Base-by-base conservation (phyloP, 2,113 vertebrate species). In the Rana temporaria region DNA sequence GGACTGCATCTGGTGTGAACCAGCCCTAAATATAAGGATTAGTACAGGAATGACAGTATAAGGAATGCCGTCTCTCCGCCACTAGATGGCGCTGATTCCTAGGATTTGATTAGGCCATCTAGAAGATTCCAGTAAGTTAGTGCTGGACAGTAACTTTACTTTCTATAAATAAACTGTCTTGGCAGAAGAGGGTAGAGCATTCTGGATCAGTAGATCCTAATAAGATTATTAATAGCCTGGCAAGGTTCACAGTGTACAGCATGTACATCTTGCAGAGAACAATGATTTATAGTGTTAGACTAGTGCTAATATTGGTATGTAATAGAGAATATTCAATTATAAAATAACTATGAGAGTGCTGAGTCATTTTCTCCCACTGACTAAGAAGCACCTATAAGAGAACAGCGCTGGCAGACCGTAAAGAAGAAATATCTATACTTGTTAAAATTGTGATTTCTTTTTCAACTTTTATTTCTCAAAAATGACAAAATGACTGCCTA, bases 141-240 rank as follows among this genome's bases (percentile, higher is more conserved):
- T 62, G 7, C 9, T 72, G 68, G 57, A 81, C 60, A 64, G 69
- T 63, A 24, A 63, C 4, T 24, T 62, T 32, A 17, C 26, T 15
- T 81, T 72, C 79, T 81, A 81, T 81, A 55, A 73, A 81, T 81
- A 81, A 72, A 17, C 42, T 55, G 42, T 34, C 48, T 81, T 53
- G 69, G 19, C 69, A 81, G 79, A 59, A 56, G 26, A 24, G n/a
- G 30, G n/a, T 64, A 71, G 78, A 72, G 59, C 17, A 22, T 56
- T 26, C 59, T 73, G 22, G 24, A 53, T 32, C 24, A 53, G 34
- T 56, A n/a, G 38, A 65, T 64, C 19, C 38, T 81, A 53, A 32
- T 64, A 62, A 55, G 69, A 73, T 73, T 81, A 81, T 81, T 81
- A 55, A 81, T 81, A 81, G 79, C 19, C 48, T 18, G 38, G 42